Base-by-base conservation (phyloP, 2,113 vertebrate genomes). In the Spilogale gracilis region DNA sequence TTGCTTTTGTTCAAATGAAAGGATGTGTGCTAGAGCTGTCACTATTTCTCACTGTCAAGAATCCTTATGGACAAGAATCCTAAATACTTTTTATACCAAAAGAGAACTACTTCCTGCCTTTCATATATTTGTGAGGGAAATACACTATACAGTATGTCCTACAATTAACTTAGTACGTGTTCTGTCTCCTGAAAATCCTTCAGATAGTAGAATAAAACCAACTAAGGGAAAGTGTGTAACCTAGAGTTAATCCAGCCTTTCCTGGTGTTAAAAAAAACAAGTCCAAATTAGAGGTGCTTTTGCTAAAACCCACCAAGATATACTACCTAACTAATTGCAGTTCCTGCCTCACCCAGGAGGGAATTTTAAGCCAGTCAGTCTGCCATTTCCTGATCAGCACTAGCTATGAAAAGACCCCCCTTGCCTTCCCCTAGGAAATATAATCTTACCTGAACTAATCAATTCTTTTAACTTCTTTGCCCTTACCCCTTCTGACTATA, bases 1-100 rank as follows among this genome's bases (percentile, higher is more conserved):
- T 9, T 76, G 13, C 27, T 71, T 92, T 93, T 92, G 27, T 73
- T 95, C 58, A 78, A 23, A 84, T 71, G 32, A 81, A 95, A 89
- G 13, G 27, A 54, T 27, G 13, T 9, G 6, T 91, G 32, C 2
- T 67, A 74, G 16, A 73, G 10, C 8, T 63, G 50, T 79, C 9
- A 54, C 9, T 61, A 25, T 52, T 56, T 54, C 48, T 84, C 43
- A 83, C 4, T 83, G 32, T 92, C 30, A 43, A 32, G 52, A 88
- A 81, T 87, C 3, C 18, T 79, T 61, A 17, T 9, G 69, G 38
- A 88, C 21, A 74, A 81, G 63, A 92, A 81, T n/a, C 17, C 45
- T 56, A 63, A 80, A 18, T 23, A 82, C 5, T 82, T 50, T 80
- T 89, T n/a, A 32, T 13, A 38, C 0, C 9, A 2, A 78, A 50